Evolutionary conservation across 2,113 vertebrate species (phyloP), one percentile per base, ranked within the genome.

Genomic region (Hyla sarda): DNA sequence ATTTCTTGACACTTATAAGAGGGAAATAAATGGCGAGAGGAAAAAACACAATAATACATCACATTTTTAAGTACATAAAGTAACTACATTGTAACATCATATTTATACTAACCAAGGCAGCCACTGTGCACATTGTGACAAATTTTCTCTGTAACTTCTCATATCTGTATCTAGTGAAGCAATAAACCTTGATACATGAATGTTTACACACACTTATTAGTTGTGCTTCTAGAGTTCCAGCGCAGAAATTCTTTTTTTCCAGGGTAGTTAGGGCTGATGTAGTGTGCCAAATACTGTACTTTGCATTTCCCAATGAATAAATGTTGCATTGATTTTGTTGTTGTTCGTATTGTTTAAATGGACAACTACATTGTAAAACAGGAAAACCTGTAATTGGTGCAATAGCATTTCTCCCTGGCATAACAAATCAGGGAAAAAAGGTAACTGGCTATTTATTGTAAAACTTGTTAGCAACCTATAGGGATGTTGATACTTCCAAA

Each of bases 141-240:
- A 56, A 77, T 77, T 23, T 77, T 16, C 50, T 77, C 45, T 12
- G 19, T 54, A 34, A 77, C 54, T 77, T 77, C 52, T 77, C 56
- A 32, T 30, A 77, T 32, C 25, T 77, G 21, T 79, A 79, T 58
- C 76, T 79, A 79, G 30, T 58, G 52, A 11, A 58, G 52, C 21
- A 37, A 79, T 79, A 58, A 79, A 79, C 76, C 76, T 58, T 58
- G 76, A 79, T 58, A 60, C 76, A 79, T 79, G 75, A 79, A 0
- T 79, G 76, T 79, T 79, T 79, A 79, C 76, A 79, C 52, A 37
- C 50, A 58, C 75, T 79, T 79, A 60, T 79, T 58, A 77, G 52
- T 79, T 79, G 76, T 58, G 52, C 76, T 34, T 30, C 23, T 77
- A 32, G 50, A 56, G 52, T 79, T 79, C 37, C 50, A 78, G 50